Conservation (phyloP, 2,113 vertebrate species). For the Pygoscelis antarcticus region DNA sequence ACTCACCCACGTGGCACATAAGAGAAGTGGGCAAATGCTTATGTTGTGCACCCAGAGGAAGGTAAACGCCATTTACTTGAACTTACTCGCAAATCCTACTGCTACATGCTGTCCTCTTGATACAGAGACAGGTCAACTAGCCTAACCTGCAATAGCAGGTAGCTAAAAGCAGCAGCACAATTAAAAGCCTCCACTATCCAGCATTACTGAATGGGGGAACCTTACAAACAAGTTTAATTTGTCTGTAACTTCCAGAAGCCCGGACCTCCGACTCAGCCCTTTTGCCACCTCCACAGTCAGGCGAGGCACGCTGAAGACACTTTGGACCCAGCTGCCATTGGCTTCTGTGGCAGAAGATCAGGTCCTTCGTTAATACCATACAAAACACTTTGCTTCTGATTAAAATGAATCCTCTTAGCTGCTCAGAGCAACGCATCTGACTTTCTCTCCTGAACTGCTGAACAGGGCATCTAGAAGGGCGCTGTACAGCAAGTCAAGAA, state of each 20-base stretch:
- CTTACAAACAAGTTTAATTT: not conserved
- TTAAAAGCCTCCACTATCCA: not conserved
- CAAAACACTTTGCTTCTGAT: not conserved
- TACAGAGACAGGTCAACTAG: not conserved
- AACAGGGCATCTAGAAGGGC: not conserved
- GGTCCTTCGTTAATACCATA: not conserved
- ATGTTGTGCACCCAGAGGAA: rapidly evolving
- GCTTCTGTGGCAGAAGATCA: not conserved
- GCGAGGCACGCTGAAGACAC: rapidly evolving
- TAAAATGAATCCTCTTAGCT: not conserved
- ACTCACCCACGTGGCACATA: not conserved
- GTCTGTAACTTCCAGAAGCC: not conserved
- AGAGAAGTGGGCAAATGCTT: not conserved
- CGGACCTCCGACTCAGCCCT: not conserved
- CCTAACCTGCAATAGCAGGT: not conserved
- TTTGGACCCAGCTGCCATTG: not conserved
- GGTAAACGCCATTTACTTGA: not conserved
- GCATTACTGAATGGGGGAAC: not conserved
- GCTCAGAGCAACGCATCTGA: not conserved
- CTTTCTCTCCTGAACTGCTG: not conserved
- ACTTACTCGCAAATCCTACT: not conserved
- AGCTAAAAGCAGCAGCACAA: not conserved
- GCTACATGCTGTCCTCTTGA: not conserved
- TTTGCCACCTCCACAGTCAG: not conserved
- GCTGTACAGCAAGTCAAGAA: not conserved